Conservation (phyloP, 2,888 invertebrate species). For the Orchesella flavescens region DNA sequence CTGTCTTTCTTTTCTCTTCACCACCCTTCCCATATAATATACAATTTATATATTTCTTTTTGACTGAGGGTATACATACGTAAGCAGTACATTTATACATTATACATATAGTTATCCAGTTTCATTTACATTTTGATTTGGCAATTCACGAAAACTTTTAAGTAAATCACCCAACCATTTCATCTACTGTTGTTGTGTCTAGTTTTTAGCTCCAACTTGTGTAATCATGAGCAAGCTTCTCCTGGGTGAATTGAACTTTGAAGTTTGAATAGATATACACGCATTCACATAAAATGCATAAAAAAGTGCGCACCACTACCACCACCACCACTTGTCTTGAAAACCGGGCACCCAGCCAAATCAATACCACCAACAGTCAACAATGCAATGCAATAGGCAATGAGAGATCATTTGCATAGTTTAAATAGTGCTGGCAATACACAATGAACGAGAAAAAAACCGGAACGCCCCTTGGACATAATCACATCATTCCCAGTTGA, state of each 20-base stretch:
- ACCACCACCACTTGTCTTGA: background rate
- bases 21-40: background rate
- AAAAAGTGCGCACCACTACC: too few relatives aligned
- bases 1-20: background rate
- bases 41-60: too few relatives aligned
- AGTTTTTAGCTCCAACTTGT: too few relatives aligned
- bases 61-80: background rate
- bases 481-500: constrained; percentile 71
- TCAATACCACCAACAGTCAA: constrained; percentile 63
- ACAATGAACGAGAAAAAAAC: constrained; percentile 57
- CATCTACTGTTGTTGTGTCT: constrained; percentile 27
- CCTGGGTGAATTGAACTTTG: constrained; percentile 5
- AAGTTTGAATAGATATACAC: too few relatives aligned
- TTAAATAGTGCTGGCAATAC: constrained; percentile 60
- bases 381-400: constrained; percentile 44
- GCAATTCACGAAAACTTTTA: constrained; percentile 50
- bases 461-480: constrained; percentile 70
- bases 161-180: constrained; percentile 56
- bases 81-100: background rate
- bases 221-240: background rate
- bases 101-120: background rate
- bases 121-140: constrained; percentile 63
- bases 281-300: too few relatives aligned
- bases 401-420: constrained; percentile 71
- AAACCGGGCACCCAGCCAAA: constrained; percentile 57